Evolutionary conservation across 1,140 invertebrate species (phyloP), one percentile per base, ranked within the genome.

Genomic region (Sogatella furcifera): DNA sequence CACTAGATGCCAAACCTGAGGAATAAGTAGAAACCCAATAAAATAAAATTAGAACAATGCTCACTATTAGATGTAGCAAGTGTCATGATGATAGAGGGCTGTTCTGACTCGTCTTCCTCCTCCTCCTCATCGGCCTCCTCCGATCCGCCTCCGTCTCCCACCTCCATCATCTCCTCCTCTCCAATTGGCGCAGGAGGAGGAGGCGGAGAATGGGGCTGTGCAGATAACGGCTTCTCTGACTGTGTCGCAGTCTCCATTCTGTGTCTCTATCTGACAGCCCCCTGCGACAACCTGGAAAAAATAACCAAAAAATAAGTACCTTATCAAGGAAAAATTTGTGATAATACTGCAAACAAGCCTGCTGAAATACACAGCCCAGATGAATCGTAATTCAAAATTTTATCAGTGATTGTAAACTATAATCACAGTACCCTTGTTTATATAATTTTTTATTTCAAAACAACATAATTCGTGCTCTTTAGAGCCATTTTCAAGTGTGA

Each of bases 61-160:
- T 52, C 22, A 52, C 58, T 57, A 66, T 60, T 62, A 28, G 62
- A 62, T 24, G 66, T 63, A 24, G 65, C 58, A 19, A 64, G 49
- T 24, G 55, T 55, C 57, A 66, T 63, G 24, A 64, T 64, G n/a
- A 61, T 65, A 11, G 44, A 56, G 34, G 34, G 61, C 21, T 62
- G 59, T 21, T 60, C 52, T 24, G 67, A 64, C 38, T 69, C 68
- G 53, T 68, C 66, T 9, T 68, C 68, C 21, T 69, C 68, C 15
- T 67, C 68, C 55, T 68, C 68, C 46, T 69, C 68, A 60, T 65
- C 67, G 17, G 52, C 75, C 15, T 74, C 72, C 52, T 69, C 66
- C 22, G 73, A 72, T 41, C 71, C 71, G 61, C 77, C 76, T 59
- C 75, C 73, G 60, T 75, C 71, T 52, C 75, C 73, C 60, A 75